These are phyloP conservation scores for Thymelicus acteon DNA, from an alignment of 2,888 invertebrate genomes.

Conservation along the genomic window DNA sequence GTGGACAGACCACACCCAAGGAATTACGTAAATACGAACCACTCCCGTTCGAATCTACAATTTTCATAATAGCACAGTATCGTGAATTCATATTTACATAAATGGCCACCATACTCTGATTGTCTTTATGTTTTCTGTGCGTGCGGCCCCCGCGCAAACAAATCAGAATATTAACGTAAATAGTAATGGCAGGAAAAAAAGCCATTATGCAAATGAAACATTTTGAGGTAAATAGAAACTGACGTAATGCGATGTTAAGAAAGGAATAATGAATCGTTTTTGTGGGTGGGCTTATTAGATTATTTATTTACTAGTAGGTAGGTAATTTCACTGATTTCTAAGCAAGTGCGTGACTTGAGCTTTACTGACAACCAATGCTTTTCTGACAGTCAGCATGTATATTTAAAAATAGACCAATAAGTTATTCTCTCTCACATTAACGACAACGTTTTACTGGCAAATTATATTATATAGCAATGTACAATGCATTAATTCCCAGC, in stretches of 20 bases:
- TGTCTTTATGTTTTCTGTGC: conserved; percentile 83
- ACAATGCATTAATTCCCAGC: background rate
- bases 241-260: conserved; percentile 77
- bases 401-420: background rate
- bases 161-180: conserved; percentile 84
- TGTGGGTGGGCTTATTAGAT: conserved; percentile 67
- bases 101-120: conserved; percentile 80
- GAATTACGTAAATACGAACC: conserved; percentile 72
- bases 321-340: conserved; percentile 1
- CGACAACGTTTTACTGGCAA: no score
- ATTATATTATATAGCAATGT: background rate
- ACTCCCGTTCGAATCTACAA: conserved; percentile 69
- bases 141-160: conserved; percentile 78
- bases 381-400: background rate
- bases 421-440: background rate
- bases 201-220: conserved; percentile 85
- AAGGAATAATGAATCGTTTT: conserved; percentile 78
- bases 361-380: conserved; percentile 27
- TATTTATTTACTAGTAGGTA: conserved; percentile 45
- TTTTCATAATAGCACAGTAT: conserved; percentile 76
- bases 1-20: conserved; percentile 68
- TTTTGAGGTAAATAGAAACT: conserved; percentile 82
- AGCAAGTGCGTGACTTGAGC: conserved; percentile 55
- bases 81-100: conserved; percentile 81
- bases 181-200: conserved; percentile 82